Evolutionary conservation across 2,888 invertebrate species (phyloP).

Genomic region (Drosophila suboccidentalis): DNA sequence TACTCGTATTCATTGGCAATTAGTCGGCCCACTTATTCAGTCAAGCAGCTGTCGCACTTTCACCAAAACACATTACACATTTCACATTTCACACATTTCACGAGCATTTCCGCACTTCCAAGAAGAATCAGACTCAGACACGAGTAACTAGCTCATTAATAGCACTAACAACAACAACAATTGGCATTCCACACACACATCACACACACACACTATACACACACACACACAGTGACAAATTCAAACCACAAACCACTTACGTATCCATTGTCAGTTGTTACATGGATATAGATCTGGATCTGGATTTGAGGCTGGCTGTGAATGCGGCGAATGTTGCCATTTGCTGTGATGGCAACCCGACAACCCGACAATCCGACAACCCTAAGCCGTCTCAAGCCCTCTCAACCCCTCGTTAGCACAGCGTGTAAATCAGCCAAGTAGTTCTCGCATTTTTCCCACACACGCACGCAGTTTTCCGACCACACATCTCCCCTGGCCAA

Average conservation of each 20-base stretch:
- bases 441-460: constrained; percentile 53
- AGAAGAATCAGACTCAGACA: constrained; percentile 37
- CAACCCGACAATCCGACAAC: constrained; percentile 38
- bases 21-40: constrained; percentile 67
- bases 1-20: constrained; percentile 74
- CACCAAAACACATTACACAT: constrained; percentile 49
- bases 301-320: constrained; percentile 19
- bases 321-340: constrained; percentile 34
- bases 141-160: constrained; percentile 66
- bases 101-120: constrained; percentile 65
- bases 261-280: constrained; percentile 67
- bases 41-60: constrained; percentile 75
- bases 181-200: constrained; percentile 53
- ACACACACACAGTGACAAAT: constrained; percentile 52
- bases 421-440: constrained; percentile 69
- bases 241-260: constrained; percentile 66
- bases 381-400: constrained; percentile 21
- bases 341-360: constrained; percentile 34
- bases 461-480: constrained; percentile 60
- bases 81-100: constrained; percentile 28
- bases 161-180: constrained; percentile 54
- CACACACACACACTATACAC: constrained; percentile 12
- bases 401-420: constrained; percentile 82
- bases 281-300: constrained; percentile 35
- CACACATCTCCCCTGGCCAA: constrained; percentile 30